A percentile compares a stretch with the other conserved stretches of the same genome.
These are phyloP conservation scores for Macrosoma leucophasiata DNA, from an alignment of 2,888 invertebrate genomes.

Conservation along the genomic window DNA sequence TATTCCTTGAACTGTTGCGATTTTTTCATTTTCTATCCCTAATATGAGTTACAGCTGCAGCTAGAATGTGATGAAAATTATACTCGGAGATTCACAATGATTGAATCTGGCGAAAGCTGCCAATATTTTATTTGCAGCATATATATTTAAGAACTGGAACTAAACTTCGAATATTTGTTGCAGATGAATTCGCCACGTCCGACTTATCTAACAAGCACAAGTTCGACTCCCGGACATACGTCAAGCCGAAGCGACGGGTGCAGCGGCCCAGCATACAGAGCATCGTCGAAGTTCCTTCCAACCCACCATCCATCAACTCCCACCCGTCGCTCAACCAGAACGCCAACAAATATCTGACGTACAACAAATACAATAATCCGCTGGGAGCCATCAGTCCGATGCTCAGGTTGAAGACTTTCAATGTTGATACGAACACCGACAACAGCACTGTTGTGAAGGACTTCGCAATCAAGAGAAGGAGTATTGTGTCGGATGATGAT, in stretches of 20 bases:
- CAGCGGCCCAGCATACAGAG: slow-evolving; percentile 77
- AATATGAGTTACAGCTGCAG: too few relatives aligned
- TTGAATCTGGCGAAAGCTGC: too few relatives aligned
- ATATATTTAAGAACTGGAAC: too few relatives aligned
- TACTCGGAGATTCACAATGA: too few relatives aligned
- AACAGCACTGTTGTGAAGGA: slow-evolving; percentile 54
- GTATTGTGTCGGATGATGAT: slow-evolving; percentile 59
- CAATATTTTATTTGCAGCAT: too few relatives aligned
- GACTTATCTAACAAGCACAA: slow-evolving; percentile 67
- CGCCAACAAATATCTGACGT: slow-evolving; percentile 57
- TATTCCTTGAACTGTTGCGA: too few relatives aligned
- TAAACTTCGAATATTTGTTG: slow-evolving; percentile 33
- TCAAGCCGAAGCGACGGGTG: slow-evolving; percentile 78
- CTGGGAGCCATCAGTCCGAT: slow-evolving; percentile 55
- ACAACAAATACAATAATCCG: slow-evolving; percentile 61
- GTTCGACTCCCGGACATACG: slow-evolving; percentile 82
- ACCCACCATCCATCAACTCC: slow-evolving; percentile 43
- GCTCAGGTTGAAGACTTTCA: slow-evolving; percentile 62
- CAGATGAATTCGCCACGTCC: slow-evolving; percentile 51
- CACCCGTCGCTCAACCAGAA: slow-evolving; percentile 36
- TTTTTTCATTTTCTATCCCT: too few relatives aligned
- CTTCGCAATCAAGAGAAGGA: slow-evolving; percentile 55
- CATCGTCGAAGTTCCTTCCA: slow-evolving; percentile 52
- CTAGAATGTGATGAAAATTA: too few relatives aligned
- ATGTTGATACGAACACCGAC: slow-evolving; percentile 58